Evolutionary conservation across 2,888 invertebrate genomes (phyloP).

Genomic region (Patella pellucida): DNA sequence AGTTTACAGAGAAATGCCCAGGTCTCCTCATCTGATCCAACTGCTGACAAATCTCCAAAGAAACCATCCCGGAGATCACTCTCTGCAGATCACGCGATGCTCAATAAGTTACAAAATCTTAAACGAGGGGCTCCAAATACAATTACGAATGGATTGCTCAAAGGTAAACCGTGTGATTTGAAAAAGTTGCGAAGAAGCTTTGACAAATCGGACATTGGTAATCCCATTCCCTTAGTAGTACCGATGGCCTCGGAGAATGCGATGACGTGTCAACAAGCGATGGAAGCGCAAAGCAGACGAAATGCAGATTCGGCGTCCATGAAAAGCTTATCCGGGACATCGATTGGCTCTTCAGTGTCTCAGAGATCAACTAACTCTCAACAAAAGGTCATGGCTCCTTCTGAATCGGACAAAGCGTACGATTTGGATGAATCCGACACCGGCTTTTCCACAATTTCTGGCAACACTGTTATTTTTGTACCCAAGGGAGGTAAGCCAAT

Average conservation of each 20-base stretch:
- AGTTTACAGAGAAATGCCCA: constrained; percentile 18
- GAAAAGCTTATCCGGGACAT: neutral
- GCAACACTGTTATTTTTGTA: constrained; percentile 42
- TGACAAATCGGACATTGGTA: constrained; percentile 52
- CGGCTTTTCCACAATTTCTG: constrained; percentile 47
- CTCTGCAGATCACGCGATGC: constrained; percentile 29
- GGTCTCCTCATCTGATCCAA: constrained; percentile 8
- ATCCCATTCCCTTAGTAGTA: constrained; percentile 44
- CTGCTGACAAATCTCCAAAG: neutral
- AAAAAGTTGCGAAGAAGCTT: constrained; percentile 51
- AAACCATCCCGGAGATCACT: constrained; percentile 29
- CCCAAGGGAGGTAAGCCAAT: constrained; percentile 23
- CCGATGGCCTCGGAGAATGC: constrained; percentile 23
- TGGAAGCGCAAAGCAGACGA: neutral
- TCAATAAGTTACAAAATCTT: constrained; percentile 23
- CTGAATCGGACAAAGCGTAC: constrained; percentile 21
- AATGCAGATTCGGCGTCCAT: neutral
- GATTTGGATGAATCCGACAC: constrained; percentile 40
- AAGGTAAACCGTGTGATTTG: constrained; percentile 46
- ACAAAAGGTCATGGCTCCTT: constrained; percentile 29
- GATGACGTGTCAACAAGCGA: neutral
- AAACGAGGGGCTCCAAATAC: constrained; percentile 62
- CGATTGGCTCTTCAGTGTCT: neutral
- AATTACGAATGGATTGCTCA: constrained; percentile 52
- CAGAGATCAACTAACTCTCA: neutral